Evolutionary conservation across 2,888 invertebrate species (phyloP), one percentile per base, ranked within the genome.

Genomic region (Philhelius pedissequus): DNA sequence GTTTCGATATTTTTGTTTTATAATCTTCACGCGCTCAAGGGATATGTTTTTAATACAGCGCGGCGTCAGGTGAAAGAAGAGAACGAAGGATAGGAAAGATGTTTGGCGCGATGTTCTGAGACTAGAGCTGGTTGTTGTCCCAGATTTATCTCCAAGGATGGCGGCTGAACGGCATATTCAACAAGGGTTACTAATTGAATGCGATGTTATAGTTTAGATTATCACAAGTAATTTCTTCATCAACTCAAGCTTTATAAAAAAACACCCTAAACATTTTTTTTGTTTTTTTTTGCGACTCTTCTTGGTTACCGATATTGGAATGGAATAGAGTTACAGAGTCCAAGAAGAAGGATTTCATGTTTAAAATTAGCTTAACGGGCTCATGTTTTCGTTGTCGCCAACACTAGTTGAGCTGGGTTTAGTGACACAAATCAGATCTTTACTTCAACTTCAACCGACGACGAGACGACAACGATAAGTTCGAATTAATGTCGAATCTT

Each of bases 361-460:
- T 80, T 75, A 66, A 84, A 79, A 79, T 84, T 71, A 84, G 70
- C 83, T 84, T 84, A 84, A 80, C 83, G 83, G 83, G 27, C 71
- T 75, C 38, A 66, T 82, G 81, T 77, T 82, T 68, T 71, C 71
- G 77, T 25, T 54, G 68, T 52, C 71, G 79, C 75, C 71, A 79
- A 35, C 32, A 25, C 2, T 32, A 60, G 50, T 60, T 62, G 69
- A 76, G 71, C 58, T 64, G 74, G 68, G 84, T 84, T 80, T 84
- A 84, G 80, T 84, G 84, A 80, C 84, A 84, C 80, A 84, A 84
- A 84, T 84, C 84, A 79, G 38, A 74, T 62, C 40, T 60, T 22
- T 30, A 48, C 13, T 32, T 32, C 45, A 48, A 30, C 2, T 54
- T 4, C 8, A 15, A 1, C 7, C 25, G 13, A 15, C 27, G 27